Evolutionary conservation across 2,113 vertebrate genomes (phyloP).

Genomic region (Cettia cetti): DNA sequence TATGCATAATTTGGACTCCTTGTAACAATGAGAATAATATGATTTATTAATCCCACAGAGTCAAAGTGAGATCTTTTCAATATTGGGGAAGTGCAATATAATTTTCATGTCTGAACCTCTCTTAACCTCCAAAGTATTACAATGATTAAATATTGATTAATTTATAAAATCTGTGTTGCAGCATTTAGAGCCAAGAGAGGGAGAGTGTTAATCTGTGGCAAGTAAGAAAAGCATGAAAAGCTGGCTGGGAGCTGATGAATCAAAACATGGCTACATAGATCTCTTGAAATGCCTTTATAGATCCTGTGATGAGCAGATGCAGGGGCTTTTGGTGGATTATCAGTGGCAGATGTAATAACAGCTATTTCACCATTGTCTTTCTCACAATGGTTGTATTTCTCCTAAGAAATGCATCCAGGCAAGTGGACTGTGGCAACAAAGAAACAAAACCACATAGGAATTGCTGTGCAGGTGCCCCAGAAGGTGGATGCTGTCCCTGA

Average conservation of each 20-base stretch:
- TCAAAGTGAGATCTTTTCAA: neutral
- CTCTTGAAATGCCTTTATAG: constrained; percentile 5
- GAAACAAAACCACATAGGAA: neutral
- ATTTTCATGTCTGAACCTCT: constrained; percentile 40
- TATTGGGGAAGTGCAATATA: neutral
- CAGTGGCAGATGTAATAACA: neutral
- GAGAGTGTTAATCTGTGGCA: neutral
- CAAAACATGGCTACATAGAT: neutral
- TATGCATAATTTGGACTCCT: neutral
- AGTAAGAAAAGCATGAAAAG: neutral
- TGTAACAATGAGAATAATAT: neutral
- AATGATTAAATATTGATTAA: constrained; percentile 61
- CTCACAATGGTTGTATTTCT: neutral
- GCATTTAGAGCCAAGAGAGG: neutral
- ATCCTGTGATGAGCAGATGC: neutral
- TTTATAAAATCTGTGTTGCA: constrained; percentile 10
- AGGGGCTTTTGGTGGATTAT: neutral
- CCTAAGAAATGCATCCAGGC: neutral
- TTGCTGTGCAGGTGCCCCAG: neutral
- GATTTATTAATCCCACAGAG: constrained; percentile 24
- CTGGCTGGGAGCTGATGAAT: neutral
- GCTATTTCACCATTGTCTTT: neutral
- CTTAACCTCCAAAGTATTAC: constrained; percentile 50
- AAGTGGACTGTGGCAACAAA: neutral
- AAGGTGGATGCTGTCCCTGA: neutral